Conservation (phyloP, 2,113 vertebrate species). For the Phalacrocorax aristotelis region DNA sequence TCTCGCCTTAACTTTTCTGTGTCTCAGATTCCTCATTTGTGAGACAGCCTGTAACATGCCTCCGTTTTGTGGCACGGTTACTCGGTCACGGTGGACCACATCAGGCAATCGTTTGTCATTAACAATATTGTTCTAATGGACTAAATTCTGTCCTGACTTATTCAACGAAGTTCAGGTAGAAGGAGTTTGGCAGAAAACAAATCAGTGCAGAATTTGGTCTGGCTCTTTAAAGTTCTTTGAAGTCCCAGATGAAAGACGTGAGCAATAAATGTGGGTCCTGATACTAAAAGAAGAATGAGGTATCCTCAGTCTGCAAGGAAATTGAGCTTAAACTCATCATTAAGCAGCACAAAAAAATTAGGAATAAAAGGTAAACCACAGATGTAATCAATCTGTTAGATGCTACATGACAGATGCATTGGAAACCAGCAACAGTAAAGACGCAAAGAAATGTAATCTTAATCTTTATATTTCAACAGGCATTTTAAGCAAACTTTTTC, state of each 20-base stretch:
- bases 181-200: not conserved
- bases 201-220: not conserved
- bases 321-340: slow-evolving; percentile 19
- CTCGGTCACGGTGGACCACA: not conserved
- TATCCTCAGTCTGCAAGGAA: not conserved
- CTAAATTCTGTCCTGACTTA: not conserved
- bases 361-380: not conserved
- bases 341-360: not conserved
- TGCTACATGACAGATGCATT: not conserved
- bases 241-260: not conserved
- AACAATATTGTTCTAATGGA: not conserved
- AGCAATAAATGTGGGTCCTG: not conserved
- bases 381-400: slow-evolving; percentile 21
- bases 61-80: not conserved
- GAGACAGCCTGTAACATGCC: not conserved
- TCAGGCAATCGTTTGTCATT: not conserved
- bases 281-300: not conserved
- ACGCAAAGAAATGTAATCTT: not conserved
- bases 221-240: not conserved
- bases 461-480: not conserved
- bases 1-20: not conserved
- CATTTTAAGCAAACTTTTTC: not conserved
- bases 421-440: slow-evolving; percentile 15
- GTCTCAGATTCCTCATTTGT: not conserved
- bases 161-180: not conserved